Percentiles rank a stretch among this genome's conserved stretches.
Conservation (phyloP, 2,113 vertebrate genomes). For the Paracanthobrama guichenoti region DNA sequence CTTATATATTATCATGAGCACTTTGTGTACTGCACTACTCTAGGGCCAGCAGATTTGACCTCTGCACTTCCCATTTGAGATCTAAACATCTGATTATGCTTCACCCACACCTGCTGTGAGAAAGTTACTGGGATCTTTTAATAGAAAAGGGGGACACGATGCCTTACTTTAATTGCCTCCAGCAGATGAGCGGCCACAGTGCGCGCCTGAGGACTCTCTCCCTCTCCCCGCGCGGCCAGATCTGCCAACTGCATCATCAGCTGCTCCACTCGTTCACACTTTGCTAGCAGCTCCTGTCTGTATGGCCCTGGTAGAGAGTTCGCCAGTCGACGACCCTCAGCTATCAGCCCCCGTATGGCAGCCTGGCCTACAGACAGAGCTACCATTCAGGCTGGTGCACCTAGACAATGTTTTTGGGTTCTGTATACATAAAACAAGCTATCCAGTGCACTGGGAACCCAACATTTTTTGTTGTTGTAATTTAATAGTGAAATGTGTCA, state of each 20-base stretch:
- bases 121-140: slow-evolving; percentile 17
- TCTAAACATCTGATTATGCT: slow-evolving; percentile 7
- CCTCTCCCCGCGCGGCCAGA: slow-evolving; percentile 88
- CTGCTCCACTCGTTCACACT: slow-evolving; percentile 90
- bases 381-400: not conserved
- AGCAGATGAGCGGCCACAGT: slow-evolving; percentile 89
- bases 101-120: slow-evolving; percentile 16
- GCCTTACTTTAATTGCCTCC: slow-evolving; percentile 89
- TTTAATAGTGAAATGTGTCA: not conserved
- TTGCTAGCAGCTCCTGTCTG: slow-evolving; percentile 90
- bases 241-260: slow-evolving; percentile 88
- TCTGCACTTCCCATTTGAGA: slow-evolving; percentile 26
- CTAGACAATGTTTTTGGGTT: too few species aligned
- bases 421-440: too few species aligned
- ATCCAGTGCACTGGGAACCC: too few species aligned
- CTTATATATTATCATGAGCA: not conserved
- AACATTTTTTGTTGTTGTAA: not conserved
- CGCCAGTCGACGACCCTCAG: slow-evolving; percentile 90
- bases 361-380: slow-evolving; percentile 84
- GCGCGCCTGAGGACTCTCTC: slow-evolving; percentile 88
- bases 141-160: slow-evolving; percentile 31
- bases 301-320: slow-evolving; percentile 91
- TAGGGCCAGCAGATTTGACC: not conserved
- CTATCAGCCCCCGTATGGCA: slow-evolving; percentile 93
- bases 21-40: not conserved